Evolutionary conservation across 2,113 vertebrate species (phyloP), one percentile per base, ranked within the genome.

Genomic region (Pavo muticus): DNA sequence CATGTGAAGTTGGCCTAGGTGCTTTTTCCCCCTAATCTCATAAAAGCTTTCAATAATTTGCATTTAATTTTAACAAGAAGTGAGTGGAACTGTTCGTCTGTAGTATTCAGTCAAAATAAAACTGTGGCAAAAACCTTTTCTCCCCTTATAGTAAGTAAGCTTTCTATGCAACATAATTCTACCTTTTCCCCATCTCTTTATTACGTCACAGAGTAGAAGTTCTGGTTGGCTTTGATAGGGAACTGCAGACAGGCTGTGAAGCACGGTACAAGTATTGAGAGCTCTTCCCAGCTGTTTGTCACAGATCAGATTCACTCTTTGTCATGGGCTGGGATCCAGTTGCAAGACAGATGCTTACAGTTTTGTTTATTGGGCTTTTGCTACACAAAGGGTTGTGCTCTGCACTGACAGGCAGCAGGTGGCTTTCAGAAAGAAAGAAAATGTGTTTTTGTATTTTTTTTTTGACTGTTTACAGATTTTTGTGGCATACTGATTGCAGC

Each of bases 291-390:
- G 93, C 87, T 93, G 91, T 90, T 94, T 86, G 69, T 52, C 0
- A 6, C 56, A 82, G 90, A 88, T 94, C 84, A 76, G 72, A 87
- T 94, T 83, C 1, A 0, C 52, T 95, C 79, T 80, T 85, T 90
- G 47, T 74, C 76, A 32, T 61, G 88, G 88, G 82, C 79, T 88
- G 57, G 83, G 87, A 90, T 95, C 94, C 95, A 93, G 91, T 96
- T 94, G 90, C 95, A 86, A 88, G 95, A 90, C 93, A 95, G 87
- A 96, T 86, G 91, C 72, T 95, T 86, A 63, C 30, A 52, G 70
- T 95, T 95, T 87, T 95, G 91, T 94, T 93, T 93, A 90, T 72
- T 84, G 88, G 76, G 80, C 94, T 95, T 91, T 95, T 91, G 65
- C 72, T 93, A 59, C 79, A 93, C 79, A 88, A 95, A 94, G 75